These are phyloP conservation scores for Drosophila serrata DNA, from an alignment of 1,140 invertebrate genomes.

Conservation along the genomic window DNA sequence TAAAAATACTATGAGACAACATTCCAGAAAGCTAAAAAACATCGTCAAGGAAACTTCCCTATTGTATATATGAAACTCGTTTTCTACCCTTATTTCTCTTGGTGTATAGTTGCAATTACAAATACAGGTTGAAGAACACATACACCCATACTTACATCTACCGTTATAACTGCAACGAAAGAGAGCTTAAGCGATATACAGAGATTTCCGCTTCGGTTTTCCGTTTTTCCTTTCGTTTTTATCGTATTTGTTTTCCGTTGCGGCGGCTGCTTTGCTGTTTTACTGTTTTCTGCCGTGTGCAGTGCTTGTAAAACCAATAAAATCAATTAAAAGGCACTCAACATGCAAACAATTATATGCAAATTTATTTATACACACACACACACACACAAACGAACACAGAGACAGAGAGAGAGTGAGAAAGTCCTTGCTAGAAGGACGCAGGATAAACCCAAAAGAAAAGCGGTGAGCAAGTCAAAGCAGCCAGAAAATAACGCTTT, in stretches of 20 bases:
- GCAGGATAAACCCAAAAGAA: background rate
- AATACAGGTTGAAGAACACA: conserved; percentile 9
- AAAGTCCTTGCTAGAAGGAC: conserved; percentile 17
- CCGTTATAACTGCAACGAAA: conserved; percentile 13
- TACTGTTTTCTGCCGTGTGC: conserved; percentile 39
- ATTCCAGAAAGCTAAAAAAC: too few relatives aligned
- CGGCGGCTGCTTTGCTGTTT: conserved; percentile 22
- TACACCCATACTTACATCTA: background rate
- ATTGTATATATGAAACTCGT: too few relatives aligned
- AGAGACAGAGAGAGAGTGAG: background rate
- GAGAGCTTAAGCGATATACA: conserved; percentile 58
- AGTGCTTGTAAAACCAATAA: conserved; percentile 77
- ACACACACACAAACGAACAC: background rate
- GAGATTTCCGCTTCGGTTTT: conserved; percentile 16
- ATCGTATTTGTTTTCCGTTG: conserved; percentile 7
- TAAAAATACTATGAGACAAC: too few relatives aligned
- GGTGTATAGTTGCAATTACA: background rate
- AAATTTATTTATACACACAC: conserved; percentile 77
- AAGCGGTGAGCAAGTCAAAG: conserved; percentile 61
- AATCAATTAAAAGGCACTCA: conserved; percentile 84
- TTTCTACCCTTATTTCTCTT: background rate
- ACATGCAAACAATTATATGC: conserved; percentile 83
- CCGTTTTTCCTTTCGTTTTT: conserved; percentile 11
- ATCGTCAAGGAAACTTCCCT: too few relatives aligned
- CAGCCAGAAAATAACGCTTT: conserved; percentile 67